Percentiles rank a stretch among this genome's conserved stretches.
phyloP scores from a whole-genome alignment of 2,113 vertebrate genomes.

The Mola mola region DNA sequence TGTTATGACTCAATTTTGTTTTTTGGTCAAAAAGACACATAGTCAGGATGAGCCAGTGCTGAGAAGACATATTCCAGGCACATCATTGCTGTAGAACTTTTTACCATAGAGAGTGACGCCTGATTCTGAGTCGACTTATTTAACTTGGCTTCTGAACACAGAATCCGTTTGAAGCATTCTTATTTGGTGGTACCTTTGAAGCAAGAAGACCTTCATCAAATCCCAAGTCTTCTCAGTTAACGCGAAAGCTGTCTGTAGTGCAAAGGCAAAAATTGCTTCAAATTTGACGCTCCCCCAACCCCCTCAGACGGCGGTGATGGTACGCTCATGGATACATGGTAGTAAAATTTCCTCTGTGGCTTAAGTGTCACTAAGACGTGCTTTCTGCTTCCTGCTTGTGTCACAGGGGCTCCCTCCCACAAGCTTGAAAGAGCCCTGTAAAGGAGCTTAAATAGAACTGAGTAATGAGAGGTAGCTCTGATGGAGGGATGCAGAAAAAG shows the following conservation, averaged over 20 bases:
- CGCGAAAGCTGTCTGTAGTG: background rate
- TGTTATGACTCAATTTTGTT: too few relatives aligned
- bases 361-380: conserved; percentile 10
- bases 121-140: background rate
- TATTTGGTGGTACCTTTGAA: conserved; percentile 1
- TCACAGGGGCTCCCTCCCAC: background rate
- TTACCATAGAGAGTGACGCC: too few relatives aligned
- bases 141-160: background rate
- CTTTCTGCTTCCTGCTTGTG: conserved; percentile 6
- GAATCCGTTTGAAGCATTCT: conserved; percentile 4
- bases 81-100: too few relatives aligned
- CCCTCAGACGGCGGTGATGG: conserved; percentile 17
- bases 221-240: conserved; percentile 2
- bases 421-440: conserved; percentile 1
- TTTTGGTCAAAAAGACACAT: too few relatives aligned
- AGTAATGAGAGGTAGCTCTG: conserved; percentile 12
- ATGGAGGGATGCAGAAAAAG: conserved; percentile 14
- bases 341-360: conserved; percentile 10
- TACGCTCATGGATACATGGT: conserved; percentile 8
- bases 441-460: conserved; percentile 29
- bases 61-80: background rate
- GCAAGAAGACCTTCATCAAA: background rate
- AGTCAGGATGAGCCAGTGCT: too few relatives aligned
- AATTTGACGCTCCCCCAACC: too few relatives aligned
- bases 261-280: conserved; percentile 17